phyloP scores from a whole-genome alignment of 2,113 vertebrate genomes.

The Rhabdomys dilectus region DNA sequence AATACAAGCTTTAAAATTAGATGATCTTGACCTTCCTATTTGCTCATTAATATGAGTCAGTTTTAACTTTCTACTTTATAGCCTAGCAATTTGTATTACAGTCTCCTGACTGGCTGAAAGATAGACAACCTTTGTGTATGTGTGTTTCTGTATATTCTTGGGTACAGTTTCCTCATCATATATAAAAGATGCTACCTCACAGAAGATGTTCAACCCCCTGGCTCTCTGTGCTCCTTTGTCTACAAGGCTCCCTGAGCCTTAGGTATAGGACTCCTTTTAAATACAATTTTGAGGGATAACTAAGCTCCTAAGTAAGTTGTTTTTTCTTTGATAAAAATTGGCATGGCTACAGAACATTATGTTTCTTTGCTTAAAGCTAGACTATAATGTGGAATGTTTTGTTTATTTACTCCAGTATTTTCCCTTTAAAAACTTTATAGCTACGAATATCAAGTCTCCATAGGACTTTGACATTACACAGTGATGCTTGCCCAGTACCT shows the following conservation, averaged over 20 bases:
- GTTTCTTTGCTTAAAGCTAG: not conserved
- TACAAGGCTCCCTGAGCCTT: too few species aligned
- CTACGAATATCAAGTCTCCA: not conserved
- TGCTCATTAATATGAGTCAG: not conserved
- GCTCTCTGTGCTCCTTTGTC: not conserved
- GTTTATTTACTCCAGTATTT: not conserved
- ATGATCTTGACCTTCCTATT: not conserved
- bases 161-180: not conserved
- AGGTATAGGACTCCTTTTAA: not conserved
- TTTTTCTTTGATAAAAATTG: not conserved
- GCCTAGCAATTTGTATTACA: not conserved
- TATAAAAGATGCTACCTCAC: not conserved
- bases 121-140: not conserved
- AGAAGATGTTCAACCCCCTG: not conserved
- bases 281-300: not conserved
- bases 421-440: not conserved
- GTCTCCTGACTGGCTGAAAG: not conserved
- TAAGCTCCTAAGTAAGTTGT: not conserved
- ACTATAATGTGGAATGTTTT: not conserved
- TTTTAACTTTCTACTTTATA: not conserved
- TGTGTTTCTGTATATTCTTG: not conserved
- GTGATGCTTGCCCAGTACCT: not conserved
- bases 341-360: not conserved
- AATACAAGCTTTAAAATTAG: not conserved
- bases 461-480: not conserved